Conservation (phyloP, 2,888 invertebrate species). For the Zele albiditarsus region DNA sequence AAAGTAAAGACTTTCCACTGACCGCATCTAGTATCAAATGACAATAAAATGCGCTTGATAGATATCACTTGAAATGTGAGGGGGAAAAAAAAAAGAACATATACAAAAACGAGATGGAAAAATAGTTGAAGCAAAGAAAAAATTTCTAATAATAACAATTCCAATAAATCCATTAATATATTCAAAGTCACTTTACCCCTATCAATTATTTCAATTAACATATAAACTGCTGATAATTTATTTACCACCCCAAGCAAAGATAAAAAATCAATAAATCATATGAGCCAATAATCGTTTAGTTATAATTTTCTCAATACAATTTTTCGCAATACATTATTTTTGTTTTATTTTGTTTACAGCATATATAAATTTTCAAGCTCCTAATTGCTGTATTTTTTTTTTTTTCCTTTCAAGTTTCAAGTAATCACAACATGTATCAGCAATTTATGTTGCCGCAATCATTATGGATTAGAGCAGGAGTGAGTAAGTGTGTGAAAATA, state of each 20-base stretch:
- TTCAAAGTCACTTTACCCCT: too few relatives aligned
- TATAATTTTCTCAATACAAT: too few relatives aligned
- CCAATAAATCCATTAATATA: too few relatives aligned
- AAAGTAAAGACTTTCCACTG: neutral
- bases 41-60: neutral
- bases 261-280: too few relatives aligned
- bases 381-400: slow-evolving; percentile 2
- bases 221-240: too few relatives aligned
- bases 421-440: slow-evolving; percentile 27
- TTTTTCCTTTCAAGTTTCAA: neutral
- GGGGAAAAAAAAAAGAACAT: neutral
- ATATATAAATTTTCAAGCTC: neutral
- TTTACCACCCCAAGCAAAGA: too few relatives aligned
- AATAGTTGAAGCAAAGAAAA: neutral
- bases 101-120: neutral
- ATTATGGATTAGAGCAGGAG: slow-evolving; percentile 7
- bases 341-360: too few relatives aligned
- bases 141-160: neutral
- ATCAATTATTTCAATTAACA: too few relatives aligned
- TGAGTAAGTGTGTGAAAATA: slow-evolving; percentile 15
- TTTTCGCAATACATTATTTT: too few relatives aligned
- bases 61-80: neutral
- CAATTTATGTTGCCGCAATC: slow-evolving; percentile 28
- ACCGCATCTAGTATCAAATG: neutral
- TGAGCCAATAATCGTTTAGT: too few relatives aligned